Conservation (phyloP, 2,113 vertebrate genomes). For the Colius striatus region DNA sequence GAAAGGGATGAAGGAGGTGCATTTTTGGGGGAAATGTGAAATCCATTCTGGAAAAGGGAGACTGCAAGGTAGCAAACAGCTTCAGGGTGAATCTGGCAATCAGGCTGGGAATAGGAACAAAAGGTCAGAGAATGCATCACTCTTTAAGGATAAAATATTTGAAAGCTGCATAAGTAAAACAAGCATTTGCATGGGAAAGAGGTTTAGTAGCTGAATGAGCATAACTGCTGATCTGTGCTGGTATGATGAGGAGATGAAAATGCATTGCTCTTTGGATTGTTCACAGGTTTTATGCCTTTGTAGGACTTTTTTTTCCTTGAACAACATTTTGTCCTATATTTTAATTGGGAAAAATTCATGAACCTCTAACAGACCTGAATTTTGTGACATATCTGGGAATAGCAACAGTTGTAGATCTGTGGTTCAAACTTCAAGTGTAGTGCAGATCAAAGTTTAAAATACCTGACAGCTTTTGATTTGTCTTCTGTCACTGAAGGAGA, state of each 20-base stretch:
- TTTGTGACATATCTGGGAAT: slow-evolving; percentile 30
- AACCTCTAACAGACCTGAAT: neutral
- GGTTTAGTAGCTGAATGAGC: neutral
- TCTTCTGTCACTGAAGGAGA: slow-evolving; percentile 25
- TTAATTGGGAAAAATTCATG: neutral
- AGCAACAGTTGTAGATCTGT: slow-evolving; percentile 15
- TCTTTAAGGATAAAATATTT: neutral
- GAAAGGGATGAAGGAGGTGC: neutral
- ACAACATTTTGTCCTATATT: neutral
- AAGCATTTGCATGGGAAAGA: neutral
- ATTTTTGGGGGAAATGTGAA: neutral
- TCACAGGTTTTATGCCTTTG: neutral
- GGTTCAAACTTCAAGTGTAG: slow-evolving; percentile 31
- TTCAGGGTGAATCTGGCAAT: neutral
- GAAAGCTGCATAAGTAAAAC: neutral
- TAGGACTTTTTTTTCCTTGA: neutral
- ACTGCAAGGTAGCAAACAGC: neutral
- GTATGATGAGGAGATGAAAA: neutral
- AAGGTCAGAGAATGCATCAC: neutral
- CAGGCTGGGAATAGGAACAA: neutral
- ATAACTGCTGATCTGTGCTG: neutral
- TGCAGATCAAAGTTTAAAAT: slow-evolving; percentile 40
- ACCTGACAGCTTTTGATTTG: slow-evolving; percentile 33
- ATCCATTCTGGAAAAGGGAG: neutral
- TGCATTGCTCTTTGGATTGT: neutral